A percentile compares a stretch with the other conserved stretches of the same genome.
Conservation (phyloP, 2,888 invertebrate genomes). For the Papilio protenor region DNA sequence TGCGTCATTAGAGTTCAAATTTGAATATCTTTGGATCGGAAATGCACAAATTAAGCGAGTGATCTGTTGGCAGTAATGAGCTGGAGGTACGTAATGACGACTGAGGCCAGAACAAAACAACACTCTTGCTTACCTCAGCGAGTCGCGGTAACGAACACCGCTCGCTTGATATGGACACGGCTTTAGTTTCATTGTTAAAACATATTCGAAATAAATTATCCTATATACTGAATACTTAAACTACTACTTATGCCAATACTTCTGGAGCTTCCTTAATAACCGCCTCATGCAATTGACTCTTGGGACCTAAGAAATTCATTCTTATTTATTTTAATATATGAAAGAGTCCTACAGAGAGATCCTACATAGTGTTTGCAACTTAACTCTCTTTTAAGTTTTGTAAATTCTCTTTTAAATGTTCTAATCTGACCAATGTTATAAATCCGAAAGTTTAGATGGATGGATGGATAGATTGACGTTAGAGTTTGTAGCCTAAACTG, state of each 20-base stretch:
- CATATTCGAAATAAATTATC: background rate
- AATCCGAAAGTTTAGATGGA: too few relatives aligned
- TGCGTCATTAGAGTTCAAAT: slow-evolving; percentile 82
- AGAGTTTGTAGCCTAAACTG: too few relatives aligned
- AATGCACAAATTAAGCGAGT: slow-evolving; percentile 84
- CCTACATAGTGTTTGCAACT: too few relatives aligned
- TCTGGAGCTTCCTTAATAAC: background rate
- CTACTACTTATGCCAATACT: background rate
- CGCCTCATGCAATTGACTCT: background rate
- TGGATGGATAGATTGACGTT: too few relatives aligned
- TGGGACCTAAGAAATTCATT: background rate
- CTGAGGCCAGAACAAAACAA: slow-evolving; percentile 77
- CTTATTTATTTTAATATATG: too few relatives aligned
- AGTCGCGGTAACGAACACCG: slow-evolving; percentile 65
- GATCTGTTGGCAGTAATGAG: slow-evolving; percentile 82
- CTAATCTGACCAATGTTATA: too few relatives aligned
- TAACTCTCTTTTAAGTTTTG: too few relatives aligned
- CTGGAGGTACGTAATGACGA: slow-evolving; percentile 80
- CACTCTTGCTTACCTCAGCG: slow-evolving; percentile 77
- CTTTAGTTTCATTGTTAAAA: slow-evolving; percentile 48
- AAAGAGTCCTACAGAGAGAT: too few relatives aligned
- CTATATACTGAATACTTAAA: background rate
- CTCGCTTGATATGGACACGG: slow-evolving; percentile 56
- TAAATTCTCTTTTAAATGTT: too few relatives aligned
- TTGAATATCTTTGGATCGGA: slow-evolving; percentile 84